Percentiles rank a stretch among this genome's conserved stretches.
These are phyloP conservation scores for Pyrrhosoma nymphula DNA, from an alignment of 2,888 invertebrate genomes.

Conservation along the genomic window DNA sequence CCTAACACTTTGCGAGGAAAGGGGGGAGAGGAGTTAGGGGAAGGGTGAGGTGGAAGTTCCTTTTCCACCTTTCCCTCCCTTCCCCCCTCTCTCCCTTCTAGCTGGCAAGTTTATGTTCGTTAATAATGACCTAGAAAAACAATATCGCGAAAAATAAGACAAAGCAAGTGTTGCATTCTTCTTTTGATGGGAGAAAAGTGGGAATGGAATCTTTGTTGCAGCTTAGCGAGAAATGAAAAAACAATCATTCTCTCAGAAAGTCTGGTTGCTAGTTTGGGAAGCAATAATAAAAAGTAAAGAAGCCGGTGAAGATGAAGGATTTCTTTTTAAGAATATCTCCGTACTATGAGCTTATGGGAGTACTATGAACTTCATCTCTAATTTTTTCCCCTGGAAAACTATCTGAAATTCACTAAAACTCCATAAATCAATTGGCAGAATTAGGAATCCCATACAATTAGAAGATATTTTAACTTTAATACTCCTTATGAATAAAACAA, in stretches of 20 bases:
- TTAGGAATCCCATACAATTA: too few species aligned
- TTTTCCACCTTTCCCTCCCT: neutral
- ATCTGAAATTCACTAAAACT: too few species aligned
- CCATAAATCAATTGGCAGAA: too few species aligned
- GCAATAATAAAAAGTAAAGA: neutral
- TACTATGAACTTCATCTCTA: too few species aligned
- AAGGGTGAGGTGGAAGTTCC: neutral
- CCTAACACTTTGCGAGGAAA: constrained; percentile 40
- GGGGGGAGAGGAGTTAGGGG: neutral
- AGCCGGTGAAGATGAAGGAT: neutral
- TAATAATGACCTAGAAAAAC: constrained; percentile 59
- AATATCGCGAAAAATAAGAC: neutral
- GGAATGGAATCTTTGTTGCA: neutral
- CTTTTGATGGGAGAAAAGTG: neutral
- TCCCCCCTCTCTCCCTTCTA: too few species aligned
- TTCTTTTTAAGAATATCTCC: neutral
- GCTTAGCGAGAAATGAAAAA: neutral
- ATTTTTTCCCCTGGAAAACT: too few species aligned
- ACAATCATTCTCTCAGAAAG: neutral
- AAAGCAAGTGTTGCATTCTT: neutral
- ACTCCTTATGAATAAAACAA: too few species aligned
- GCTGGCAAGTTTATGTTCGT: constrained; percentile 47
- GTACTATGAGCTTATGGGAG: too few species aligned
- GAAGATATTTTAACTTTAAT: too few species aligned
- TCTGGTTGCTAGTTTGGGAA: neutral